Base-by-base conservation (phyloP, 2,888 invertebrate species). In the Mongoloraphidia duomilia region DNA sequence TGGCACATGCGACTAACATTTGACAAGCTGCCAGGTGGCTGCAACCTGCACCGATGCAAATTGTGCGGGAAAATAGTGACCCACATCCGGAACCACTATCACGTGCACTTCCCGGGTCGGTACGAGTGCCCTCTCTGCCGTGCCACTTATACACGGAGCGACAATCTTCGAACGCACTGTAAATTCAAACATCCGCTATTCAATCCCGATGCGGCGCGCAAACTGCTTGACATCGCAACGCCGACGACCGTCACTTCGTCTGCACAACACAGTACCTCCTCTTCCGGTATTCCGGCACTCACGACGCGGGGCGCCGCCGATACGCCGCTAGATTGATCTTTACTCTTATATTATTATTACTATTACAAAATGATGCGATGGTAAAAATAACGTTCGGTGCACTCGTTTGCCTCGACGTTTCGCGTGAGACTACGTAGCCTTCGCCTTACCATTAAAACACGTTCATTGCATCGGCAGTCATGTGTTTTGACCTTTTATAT, bases 1-100 rank as follows among this genome's bases (percentile, higher is more conserved):
- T 88, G 88, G 86, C 88, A 88, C 79, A 88, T 88, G 88, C 85
- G 88, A 78, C 83, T 88, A 75, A 88, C 88, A 74, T 89, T 88
- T 79, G 89, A 89, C 80, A 86, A 88, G 68, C 81, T 88, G 76
- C 86, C 87, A 73, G 88, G 88, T 74, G 85, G 86, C 76, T 84
- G 86, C 72, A 89, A 89, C 79, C 84, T 87, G 77, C 88, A 89
- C 79, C 85, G 87, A 71, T 89, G 89, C 81, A 88, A 88, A 80
- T 80, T 89, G 75, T 89, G 88, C 77, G 88, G 89, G 74, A 89
- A 89, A 81, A 86, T 89, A 78, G 89, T 89, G 75, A 88, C 89
- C 72, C 88, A 89, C 80, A 88, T 88, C 77, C 82, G 89, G 70
- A 89, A 89, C 79, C 89, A 89, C 79, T 89, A 89, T 76, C 88